Evolutionary conservation across 1,140 invertebrate species (phyloP).

Genomic region (Apocrypta bakeri): DNA sequence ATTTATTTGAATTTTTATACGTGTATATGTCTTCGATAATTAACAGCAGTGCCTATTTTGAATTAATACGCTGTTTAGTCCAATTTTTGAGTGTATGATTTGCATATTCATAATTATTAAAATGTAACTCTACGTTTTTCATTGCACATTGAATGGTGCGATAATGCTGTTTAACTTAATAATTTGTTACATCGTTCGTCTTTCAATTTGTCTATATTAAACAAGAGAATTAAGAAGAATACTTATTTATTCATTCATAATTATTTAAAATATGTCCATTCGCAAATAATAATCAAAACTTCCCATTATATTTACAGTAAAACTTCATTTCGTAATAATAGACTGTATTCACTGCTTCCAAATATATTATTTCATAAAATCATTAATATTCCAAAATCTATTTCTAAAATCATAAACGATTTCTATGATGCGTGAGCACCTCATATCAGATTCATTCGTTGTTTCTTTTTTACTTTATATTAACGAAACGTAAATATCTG

Average conservation of each 20-base stretch:
- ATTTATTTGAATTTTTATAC: conserved; percentile 28
- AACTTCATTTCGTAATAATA: no score
- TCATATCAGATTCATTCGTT: no score
- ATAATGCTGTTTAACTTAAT: conserved; percentile 27
- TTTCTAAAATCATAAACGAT: no score
- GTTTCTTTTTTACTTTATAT: no score
- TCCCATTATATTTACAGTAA: no score
- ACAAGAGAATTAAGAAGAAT: conserved; percentile 3
- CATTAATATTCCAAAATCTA: no score
- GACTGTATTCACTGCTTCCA: no score
- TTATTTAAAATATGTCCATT: no score
- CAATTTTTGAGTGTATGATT: not conserved
- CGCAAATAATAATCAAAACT: no score
- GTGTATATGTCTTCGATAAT: conserved; percentile 11
- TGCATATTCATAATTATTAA: not conserved
- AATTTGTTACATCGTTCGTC: conserved; percentile 42
- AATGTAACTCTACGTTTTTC: conserved; percentile 15
- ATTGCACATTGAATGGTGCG: conserved; percentile 17
- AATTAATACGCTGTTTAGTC: not conserved
- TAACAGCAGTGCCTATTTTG: not conserved
- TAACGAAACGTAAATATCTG: no score
- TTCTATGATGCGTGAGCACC: no score
- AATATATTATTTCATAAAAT: no score
- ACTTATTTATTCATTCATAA: not conserved
- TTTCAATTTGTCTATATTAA: conserved; percentile 47